Evolutionary conservation across 2,113 vertebrate species (phyloP), one percentile per base, ranked within the genome.

Genomic region (Brienomyrus longianalis): DNA sequence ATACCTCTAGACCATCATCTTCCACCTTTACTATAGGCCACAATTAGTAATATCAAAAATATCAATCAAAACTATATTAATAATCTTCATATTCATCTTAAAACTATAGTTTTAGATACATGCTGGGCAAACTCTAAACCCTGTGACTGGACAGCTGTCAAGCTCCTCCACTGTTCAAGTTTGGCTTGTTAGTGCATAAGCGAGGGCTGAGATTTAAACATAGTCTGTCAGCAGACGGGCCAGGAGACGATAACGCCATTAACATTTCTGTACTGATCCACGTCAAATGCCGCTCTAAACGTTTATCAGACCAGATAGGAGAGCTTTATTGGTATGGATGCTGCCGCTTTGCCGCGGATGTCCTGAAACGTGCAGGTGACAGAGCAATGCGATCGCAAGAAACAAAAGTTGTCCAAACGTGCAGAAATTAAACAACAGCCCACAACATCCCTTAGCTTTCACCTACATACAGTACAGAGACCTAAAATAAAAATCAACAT

Each of bases 51-150:
- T 54, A 90, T 90, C 66, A 90, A 70, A 90, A 50, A 48, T 83
- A 88, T 90, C 70, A 54, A 48, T 88, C 27, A 88, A 87, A 90
- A 43, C 66, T 90, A 88, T 87, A 90, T 90, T 87, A 86, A 66
- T 87, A 86, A 47, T 66, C 80, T 56, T 89, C 74, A 54, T 39
- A 77, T 88, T 62, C 11, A 1, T 88, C 45, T 87, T 43, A 88
- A 88, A 88, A 88, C 87, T 88, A 87, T 62, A 62, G 8, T 88
- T 74, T 88, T 77, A 88, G 45, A 17, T 50, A 74, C 62, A 80
- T 77, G 88, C 47, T 27, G 70, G 66, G 48, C 48, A 80, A 54
- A 83, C 9, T 52, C 70, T 10, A 35, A 83, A 19, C 39, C 35
- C 47, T 54, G 66, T 89, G 88, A 52, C 7, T 89, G 39, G 83